Base-by-base conservation (phyloP, 2,113 vertebrate species). In the Planiliza haematocheilus region DNA sequence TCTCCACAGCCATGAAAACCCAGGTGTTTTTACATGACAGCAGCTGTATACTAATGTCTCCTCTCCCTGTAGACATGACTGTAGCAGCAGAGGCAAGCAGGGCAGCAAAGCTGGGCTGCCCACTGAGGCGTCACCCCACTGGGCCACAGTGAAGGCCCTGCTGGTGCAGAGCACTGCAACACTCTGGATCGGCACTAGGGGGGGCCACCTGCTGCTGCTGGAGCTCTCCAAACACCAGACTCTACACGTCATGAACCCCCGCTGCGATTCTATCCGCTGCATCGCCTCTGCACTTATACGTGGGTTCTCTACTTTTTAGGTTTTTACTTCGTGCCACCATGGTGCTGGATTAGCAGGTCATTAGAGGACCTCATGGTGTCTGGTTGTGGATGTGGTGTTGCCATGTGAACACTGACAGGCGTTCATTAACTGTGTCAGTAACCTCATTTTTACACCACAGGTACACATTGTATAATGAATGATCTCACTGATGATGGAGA, bases 141-240 rank as follows among this genome's bases (percentile, higher is more conserved):
- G 92, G 77, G 96, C 94, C 68, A 85, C 91, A 58, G 96, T 99
- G 49, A 99, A 98, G 88, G 91, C 95, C 9, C 92, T 99, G 77
- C 94, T 95, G 81, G 91, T 99, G 48, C 98, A 97, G 85, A 95
- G 93, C 53, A 90, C 95, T 13, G 92, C 93, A 2, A 92, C 95
- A 0, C 93, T 99, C 56, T 99, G 97, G 98, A 90, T 99, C 17
- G 96, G 96, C 43, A 99, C 97, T 6, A 95, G 96, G 51, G 96
- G 95, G 68, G 97, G 98, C 73, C 90, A 96, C 11, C 85, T 98
- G 69, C 85, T 99, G 42, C 91, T 99, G 43, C 93, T 99, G 70
- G 97, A 99, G 58, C 91, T 97, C 46, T 93, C 93, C 1, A 97
- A 95, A 0, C 94, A 92, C 57, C 93, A 94, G 68, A 68, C 95